These are phyloP conservation scores for Benitochromis conjunctus DNA, from an alignment of 2,113 vertebrate species.

Conservation along the genomic window DNA sequence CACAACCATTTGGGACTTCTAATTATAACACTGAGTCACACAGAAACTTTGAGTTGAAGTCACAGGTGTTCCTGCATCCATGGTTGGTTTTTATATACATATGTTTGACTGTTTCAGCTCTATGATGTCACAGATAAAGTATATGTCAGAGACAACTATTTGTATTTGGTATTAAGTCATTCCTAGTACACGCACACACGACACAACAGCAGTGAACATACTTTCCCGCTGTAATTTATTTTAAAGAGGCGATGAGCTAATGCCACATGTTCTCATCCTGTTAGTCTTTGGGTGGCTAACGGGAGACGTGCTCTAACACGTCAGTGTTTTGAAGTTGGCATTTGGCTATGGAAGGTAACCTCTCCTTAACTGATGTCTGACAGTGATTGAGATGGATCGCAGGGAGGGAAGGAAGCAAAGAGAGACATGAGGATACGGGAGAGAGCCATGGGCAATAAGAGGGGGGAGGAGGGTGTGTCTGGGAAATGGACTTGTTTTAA, in stretches of 20 bases:
- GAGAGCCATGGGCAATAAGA: conserved; percentile 21
- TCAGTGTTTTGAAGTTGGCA: conserved; percentile 45
- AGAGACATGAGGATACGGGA: background rate
- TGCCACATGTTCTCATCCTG: background rate
- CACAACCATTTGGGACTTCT: conserved; percentile 12
- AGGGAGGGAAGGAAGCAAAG: background rate
- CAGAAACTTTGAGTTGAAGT: conserved; percentile 42
- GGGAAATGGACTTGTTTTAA: conserved; percentile 46
- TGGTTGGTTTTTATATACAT: background rate
- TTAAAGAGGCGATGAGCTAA: background rate
- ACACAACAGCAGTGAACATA: background rate
- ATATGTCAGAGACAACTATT: background rate
- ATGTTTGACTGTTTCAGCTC: background rate
- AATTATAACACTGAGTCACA: conserved; percentile 51
- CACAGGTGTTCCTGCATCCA: background rate
- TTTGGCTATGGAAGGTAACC: conserved; percentile 25
- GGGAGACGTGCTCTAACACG: conserved; percentile 24
- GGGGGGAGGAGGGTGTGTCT: conserved; percentile 18
- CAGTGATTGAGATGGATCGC: conserved; percentile 61
- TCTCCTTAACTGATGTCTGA: conserved; percentile 36
- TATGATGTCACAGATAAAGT: background rate
- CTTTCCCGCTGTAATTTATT: background rate
- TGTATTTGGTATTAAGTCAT: fast-evolving
- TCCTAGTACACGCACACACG: background rate
- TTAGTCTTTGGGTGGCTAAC: conserved; percentile 36